Base-by-base conservation (phyloP, 2,113 vertebrate species). In the Rhynchomys soricoides region DNA sequence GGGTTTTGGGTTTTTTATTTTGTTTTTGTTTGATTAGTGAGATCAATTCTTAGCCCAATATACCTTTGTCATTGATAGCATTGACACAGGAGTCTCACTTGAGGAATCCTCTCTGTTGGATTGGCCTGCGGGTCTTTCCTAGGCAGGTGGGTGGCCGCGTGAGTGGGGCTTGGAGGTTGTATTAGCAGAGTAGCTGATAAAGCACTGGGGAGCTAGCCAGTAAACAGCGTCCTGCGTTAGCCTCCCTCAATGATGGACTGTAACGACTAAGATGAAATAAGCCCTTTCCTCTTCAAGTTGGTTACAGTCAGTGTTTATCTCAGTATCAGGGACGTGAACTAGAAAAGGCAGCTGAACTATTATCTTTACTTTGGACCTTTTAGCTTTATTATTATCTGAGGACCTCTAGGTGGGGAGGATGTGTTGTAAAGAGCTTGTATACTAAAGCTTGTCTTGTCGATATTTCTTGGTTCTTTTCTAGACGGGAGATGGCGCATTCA, bases 31-130 rank as follows among this genome's bases (percentile, higher is more conserved):
- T 31, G n/a, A 3, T 68, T 50, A 22, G 21, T 90, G 90, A 83
- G 70, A 89, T 64, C 52, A 40, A 37, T 73, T 96, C 71, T 91
- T 91, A 70, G 40, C 66, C 10, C 50, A 71, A n/a, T 86, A 86
- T 89, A 50, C 13, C 26, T 48, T 94, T 29, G n/a, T 22, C 55
- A 82, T 29, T 26, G 81, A 43, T 59, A 62, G 81, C 13, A 3
- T 62, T 83, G 40, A 64, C 15, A 85, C 4, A 10, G 40, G 40
- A 19, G 24, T 40, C 2, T 85, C 24, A 31, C 57, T 45, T 45
- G 57, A 45, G 57, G 26, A 29, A 83, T 83, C 24, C 40, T 85
- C 55, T 83, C 26, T 11, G 26, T 83, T 29, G 57, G 40, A 31
- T 16, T 31, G 81, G 26, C 22, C 55, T 59, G 22, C 29, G 24